These are phyloP conservation scores for Corbicula japonica DNA, from an alignment of 2,888 invertebrate genomes.

Conservation along the genomic window DNA sequence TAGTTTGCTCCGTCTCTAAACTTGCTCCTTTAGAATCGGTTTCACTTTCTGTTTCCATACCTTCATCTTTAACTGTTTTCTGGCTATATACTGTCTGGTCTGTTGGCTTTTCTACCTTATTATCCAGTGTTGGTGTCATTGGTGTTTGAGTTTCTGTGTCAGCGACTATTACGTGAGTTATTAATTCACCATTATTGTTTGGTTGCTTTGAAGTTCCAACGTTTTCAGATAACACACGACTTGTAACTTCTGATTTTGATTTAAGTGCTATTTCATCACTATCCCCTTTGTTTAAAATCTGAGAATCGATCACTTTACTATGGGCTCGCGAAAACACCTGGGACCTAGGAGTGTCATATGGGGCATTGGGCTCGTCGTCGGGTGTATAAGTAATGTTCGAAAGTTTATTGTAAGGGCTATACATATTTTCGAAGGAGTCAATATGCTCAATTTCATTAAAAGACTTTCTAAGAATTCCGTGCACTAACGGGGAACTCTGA, in stretches of 20 bases:
- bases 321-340: slow-evolving; percentile 37
- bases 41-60: not conserved
- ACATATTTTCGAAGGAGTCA: slow-evolving; percentile 46
- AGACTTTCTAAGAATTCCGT: slow-evolving; percentile 13
- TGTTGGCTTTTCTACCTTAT: no score
- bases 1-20: no score
- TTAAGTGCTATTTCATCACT: no score
- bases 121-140: not conserved
- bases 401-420: slow-evolving; percentile 29
- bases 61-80: not conserved
- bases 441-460: slow-evolving; percentile 50
- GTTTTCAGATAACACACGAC: no score
- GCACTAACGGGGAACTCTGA: not conserved
- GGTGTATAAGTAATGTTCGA: slow-evolving; percentile 30
- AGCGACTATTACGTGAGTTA: no score
- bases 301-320: no score
- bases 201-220: no score
- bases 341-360: slow-evolving; percentile 59
- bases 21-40: no score
- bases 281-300: no score
- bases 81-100: not conserved
- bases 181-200: no score
- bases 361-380: slow-evolving; percentile 39
- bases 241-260: no score
- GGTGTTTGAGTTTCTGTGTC: slow-evolving; percentile 2